Conservation (phyloP, 2,888 invertebrate genomes). For the Linnaemya vulpina region DNA sequence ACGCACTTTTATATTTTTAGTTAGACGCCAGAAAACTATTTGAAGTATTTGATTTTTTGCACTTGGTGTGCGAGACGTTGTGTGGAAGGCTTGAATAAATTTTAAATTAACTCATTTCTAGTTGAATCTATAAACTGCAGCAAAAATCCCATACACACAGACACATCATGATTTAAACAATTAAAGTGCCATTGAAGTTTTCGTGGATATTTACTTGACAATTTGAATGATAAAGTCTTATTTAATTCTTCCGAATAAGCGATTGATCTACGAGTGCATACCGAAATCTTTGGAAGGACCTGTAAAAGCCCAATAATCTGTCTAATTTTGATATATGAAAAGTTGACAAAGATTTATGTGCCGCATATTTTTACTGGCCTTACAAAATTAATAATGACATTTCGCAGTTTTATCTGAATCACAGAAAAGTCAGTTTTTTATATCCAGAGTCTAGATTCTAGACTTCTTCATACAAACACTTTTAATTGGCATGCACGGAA, state of each 20-base stretch:
- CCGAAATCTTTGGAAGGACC: neutral
- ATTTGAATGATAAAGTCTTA: neutral
- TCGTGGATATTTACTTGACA: neutral
- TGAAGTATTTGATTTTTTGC: conserved; percentile 50
- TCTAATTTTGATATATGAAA: neutral
- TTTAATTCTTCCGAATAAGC: neutral
- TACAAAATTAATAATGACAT: neutral
- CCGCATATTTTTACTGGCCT: neutral
- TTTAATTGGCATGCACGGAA: conserved; percentile 56
- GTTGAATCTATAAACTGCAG: neutral
- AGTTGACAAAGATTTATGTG: neutral
- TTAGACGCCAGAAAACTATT: conserved; percentile 65
- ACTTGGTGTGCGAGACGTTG: conserved; percentile 24
- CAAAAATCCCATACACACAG: neutral
- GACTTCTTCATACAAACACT: conserved; percentile 3
- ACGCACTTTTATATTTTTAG: conserved; percentile 56
- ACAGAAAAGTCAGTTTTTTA: neutral
- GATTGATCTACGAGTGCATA: neutral
- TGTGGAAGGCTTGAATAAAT: conserved; percentile 35
- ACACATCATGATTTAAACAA: conserved; percentile 7
- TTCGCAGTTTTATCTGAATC: neutral
- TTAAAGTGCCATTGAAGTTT: conserved; percentile 10
- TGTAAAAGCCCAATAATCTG: neutral
- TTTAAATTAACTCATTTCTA: conserved; percentile 25
- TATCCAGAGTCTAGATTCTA: no score